Conservation (phyloP, 2,113 vertebrate genomes). For the Poeciliopsis turrubarensis region DNA sequence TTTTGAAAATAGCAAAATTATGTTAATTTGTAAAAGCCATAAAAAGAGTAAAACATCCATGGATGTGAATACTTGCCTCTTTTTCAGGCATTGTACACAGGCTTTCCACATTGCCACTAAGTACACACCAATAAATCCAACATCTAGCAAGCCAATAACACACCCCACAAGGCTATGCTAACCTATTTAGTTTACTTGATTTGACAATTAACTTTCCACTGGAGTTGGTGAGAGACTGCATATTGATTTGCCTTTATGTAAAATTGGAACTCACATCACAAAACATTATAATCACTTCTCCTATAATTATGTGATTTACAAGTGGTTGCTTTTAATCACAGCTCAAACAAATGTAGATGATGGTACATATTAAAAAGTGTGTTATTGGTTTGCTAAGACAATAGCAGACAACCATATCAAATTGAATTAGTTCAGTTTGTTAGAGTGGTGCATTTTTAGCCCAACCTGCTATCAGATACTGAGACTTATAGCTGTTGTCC, state of each 20-base stretch:
- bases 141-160: neutral
- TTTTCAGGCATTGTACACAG: too few relatives aligned
- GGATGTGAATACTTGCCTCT: too few relatives aligned
- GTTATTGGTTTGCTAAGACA: slow-evolving; percentile 34
- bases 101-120: neutral
- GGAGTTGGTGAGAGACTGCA: slow-evolving; percentile 31
- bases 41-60: too few relatives aligned
- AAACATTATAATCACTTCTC: slow-evolving; percentile 45
- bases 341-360: slow-evolving; percentile 35
- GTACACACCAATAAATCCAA: neutral
- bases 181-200: slow-evolving; percentile 41
- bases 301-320: slow-evolving; percentile 51
- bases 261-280: slow-evolving; percentile 49
- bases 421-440: slow-evolving; percentile 27
- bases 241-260: slow-evolving; percentile 41
- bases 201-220: slow-evolving; percentile 38
- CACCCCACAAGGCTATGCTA: neutral
- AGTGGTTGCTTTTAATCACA: slow-evolving; percentile 56
- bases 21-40: too few relatives aligned
- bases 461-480: slow-evolving; percentile 35
- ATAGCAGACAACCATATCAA: slow-evolving; percentile 26
- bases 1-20: too few relatives aligned
- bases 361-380: slow-evolving; percentile 13
- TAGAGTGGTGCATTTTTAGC: slow-evolving; percentile 22
- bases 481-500: slow-evolving; percentile 46